Evolutionary conservation across 2,888 invertebrate species (phyloP), one percentile per base, ranked within the genome.

Genomic region (Apeira syringaria): DNA sequence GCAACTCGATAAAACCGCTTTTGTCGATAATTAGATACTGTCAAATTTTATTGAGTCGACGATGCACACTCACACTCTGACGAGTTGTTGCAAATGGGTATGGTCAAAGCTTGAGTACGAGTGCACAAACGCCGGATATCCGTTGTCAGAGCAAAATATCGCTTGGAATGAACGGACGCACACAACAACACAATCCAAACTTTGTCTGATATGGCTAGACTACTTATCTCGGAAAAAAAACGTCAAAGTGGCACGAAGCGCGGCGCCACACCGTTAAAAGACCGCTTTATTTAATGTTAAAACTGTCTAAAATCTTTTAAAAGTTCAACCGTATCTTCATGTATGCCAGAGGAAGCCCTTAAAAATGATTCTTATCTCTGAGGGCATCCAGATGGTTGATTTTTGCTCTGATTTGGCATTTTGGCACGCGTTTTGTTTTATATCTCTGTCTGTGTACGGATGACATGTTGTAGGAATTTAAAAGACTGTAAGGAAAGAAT

Each of bases 401-500:
- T 71, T 74, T 77, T 54, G 44, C 44, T 47, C 40, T 48, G 53
- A 60, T 69, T 74, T 72, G n/a, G n/a, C n/a, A n/a, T n/a, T n/a
- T n/a, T n/a, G 68, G 74, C 79, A 79, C 77, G 73, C 66, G 74
- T 69, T 73, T 74, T 69, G 74, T 70, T 74, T 59, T 68, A 65
- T 53, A 56, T 61, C 53, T 47, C 44, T 55, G 51, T 48, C 26
- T 24, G 36, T 34, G 30, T 30, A 47, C 28, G 42, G 18, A 29
- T 31, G 33, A 26, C 34, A 10, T 32, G 30, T 18, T 26, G 34
- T 22, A 24, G 18, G 34, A 12, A 11, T 33, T 35, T 31, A 42
- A 64, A 65, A 57, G 49, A 39, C 47, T 62, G 68, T 71, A 74
- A 68, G 57, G 64, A 50, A 62, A 67, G 68, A 59, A 56, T 50